Percentiles rank a stretch among this genome's conserved stretches.
phyloP scores from a whole-genome alignment of 2,113 vertebrate genomes.

The Chlorodrepanis virens region DNA sequence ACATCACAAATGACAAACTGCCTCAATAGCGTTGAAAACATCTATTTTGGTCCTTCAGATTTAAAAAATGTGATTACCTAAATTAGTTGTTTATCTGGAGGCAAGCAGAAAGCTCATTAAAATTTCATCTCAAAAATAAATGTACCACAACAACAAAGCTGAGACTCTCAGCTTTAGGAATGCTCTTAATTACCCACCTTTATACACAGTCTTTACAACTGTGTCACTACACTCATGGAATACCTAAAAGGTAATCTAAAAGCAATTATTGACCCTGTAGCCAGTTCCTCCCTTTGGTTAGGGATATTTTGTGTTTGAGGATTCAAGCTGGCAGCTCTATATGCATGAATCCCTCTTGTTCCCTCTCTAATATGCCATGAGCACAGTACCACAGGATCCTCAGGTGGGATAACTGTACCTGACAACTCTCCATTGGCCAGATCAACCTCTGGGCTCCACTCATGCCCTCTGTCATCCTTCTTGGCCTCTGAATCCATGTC shows the following conservation, averaged over 20 bases:
- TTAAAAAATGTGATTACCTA: not conserved
- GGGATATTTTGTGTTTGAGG: not conserved
- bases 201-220: not conserved
- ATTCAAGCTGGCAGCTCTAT: not conserved
- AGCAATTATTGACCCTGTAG: not conserved
- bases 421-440: constrained; percentile 83
- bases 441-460: constrained; percentile 69
- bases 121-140: not conserved
- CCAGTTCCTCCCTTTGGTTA: not conserved
- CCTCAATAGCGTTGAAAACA: not conserved
- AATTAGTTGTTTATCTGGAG: not conserved
- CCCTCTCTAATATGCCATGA: not conserved
- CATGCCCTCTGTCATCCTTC: constrained; percentile 42
- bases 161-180: not conserved
- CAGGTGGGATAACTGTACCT: constrained; percentile 45
- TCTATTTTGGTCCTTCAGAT: not conserved
- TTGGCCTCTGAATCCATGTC: constrained; percentile 71
- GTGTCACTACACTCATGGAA: not conserved
- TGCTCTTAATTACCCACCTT: not conserved
- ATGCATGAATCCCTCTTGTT: not conserved
- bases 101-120: not conserved
- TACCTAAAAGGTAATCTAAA: not conserved
- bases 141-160: not conserved
- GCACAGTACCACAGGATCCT: accelerated
- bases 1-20: not conserved